Evolutionary conservation across 64 coral and sea anemone species (phyloP).

Genomic region (Cladopsammia gracilis): DNA sequence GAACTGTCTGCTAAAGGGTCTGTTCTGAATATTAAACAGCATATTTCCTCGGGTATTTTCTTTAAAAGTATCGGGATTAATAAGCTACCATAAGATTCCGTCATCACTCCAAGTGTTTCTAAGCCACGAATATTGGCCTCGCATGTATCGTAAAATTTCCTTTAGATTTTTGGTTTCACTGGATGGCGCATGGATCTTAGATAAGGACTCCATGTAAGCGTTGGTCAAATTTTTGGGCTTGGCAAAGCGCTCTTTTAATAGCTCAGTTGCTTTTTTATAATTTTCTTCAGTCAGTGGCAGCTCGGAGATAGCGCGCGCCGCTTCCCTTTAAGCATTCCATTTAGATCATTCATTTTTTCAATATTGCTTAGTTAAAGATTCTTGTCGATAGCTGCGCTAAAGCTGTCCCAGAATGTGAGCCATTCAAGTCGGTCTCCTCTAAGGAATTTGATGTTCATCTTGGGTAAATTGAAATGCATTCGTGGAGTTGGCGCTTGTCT

Average conservation of each 20-base stretch:
- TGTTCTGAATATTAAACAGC: slow-evolving; percentile 32
- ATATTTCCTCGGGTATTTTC: slow-evolving; percentile 57
- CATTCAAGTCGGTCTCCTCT: slow-evolving; percentile 42
- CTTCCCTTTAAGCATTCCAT: background rate
- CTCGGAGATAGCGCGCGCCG: background rate
- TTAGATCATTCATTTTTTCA: background rate
- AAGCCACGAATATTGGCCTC: slow-evolving; percentile 56
- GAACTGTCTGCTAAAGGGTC: slow-evolving; percentile 55
- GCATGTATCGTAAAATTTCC: slow-evolving; percentile 49
- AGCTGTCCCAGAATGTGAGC: slow-evolving; percentile 59
- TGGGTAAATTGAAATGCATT: slow-evolving; percentile 31
- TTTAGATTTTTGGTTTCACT: slow-evolving; percentile 26
- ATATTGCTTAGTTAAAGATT: background rate
- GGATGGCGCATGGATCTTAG: slow-evolving; percentile 5
- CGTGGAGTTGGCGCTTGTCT: background rate
- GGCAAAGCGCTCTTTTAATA: slow-evolving; percentile 22
- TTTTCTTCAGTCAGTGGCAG: slow-evolving; percentile 42
- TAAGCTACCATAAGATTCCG: slow-evolving; percentile 63
- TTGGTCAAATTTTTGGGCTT: slow-evolving; percentile 31
- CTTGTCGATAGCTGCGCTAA: slow-evolving; percentile 14
- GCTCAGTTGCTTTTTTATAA: slow-evolving; percentile 31
- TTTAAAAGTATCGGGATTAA: slow-evolving; percentile 57
- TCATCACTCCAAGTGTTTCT: slow-evolving; percentile 43
- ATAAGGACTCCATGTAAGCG: slow-evolving; percentile 45
- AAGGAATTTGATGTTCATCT: slow-evolving; percentile 46